Evolutionary conservation across 2,888 invertebrate species (phyloP).

Genomic region (Drosophila nr. medialis): DNA sequence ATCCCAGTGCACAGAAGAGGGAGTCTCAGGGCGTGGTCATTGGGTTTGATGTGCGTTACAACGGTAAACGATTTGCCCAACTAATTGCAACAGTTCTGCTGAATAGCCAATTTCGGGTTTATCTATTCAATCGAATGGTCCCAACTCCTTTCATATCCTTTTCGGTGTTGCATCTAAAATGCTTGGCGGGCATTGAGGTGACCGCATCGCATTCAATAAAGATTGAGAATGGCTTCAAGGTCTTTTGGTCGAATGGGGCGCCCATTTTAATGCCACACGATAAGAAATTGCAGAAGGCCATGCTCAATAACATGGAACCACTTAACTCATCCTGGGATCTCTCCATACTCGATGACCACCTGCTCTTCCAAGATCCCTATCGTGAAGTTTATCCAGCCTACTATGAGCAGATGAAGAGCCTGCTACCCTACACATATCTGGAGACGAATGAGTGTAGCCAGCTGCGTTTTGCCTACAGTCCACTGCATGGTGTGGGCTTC

Average conservation of each 20-base stretch:
- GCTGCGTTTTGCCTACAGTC: constrained; percentile 93
- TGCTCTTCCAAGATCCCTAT: constrained; percentile 89
- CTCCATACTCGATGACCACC: constrained; percentile 85
- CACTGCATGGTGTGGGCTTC: constrained; percentile 99
- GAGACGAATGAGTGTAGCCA: constrained; percentile 86
- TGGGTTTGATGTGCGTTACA: constrained; percentile 96
- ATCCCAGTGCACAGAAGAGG: constrained; percentile 86
- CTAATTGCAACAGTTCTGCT: constrained; percentile 94
- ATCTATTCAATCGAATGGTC: constrained; percentile 91
- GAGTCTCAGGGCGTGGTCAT: constrained; percentile 91
- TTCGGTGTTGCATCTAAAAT: constrained; percentile 89
- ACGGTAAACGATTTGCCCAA: constrained; percentile 92
- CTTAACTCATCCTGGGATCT: constrained; percentile 92
- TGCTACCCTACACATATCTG: constrained; percentile 86
- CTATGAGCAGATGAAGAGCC: constrained; percentile 87
- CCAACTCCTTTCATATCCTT: constrained; percentile 98
- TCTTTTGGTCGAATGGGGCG: constrained; percentile 97
- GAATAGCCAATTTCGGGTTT: constrained; percentile 90
- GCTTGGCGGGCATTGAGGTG: constrained; percentile 95
- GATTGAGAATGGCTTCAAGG: constrained; percentile 98
- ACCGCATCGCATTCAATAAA: constrained; percentile 98
- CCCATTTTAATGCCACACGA: constrained; percentile 98
- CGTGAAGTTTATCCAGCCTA: constrained; percentile 89
- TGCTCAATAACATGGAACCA: constrained; percentile 92
- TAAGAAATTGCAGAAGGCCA: constrained; percentile 91